phyloP scores from a whole-genome alignment of 2,888 invertebrate species.

The Hecatera dysodea region DNA sequence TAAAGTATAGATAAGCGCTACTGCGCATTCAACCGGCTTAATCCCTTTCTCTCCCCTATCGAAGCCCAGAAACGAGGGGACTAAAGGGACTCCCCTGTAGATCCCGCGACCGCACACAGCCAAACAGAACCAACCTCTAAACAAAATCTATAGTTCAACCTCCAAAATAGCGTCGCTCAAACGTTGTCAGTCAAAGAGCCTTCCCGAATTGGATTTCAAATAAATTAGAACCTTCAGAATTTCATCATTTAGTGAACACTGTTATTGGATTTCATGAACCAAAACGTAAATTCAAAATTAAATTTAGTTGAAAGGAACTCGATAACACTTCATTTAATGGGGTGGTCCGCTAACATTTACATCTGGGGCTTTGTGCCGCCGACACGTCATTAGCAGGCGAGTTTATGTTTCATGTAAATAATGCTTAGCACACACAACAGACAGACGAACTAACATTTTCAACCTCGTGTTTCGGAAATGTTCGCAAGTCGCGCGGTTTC shows the following conservation, averaged over 20 bases:
- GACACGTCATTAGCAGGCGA: constrained; percentile 52
- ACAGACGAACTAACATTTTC: not conserved
- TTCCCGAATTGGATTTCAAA: constrained; percentile 74
- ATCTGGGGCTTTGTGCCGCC: constrained; percentile 60
- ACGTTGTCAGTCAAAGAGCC: constrained; percentile 55
- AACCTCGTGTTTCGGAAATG: not conserved
- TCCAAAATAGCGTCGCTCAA: constrained; percentile 56
- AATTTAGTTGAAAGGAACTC: constrained; percentile 72
- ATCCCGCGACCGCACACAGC: constrained; percentile 20
- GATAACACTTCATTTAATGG: constrained; percentile 71
- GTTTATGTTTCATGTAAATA: constrained; percentile 60
- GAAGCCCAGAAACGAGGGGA: constrained; percentile 43
- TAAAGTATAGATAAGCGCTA: constrained; percentile 45
- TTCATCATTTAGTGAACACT: constrained; percentile 77
- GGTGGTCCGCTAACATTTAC: constrained; percentile 59
- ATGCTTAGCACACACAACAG: not conserved
- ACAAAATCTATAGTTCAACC: constrained; percentile 35
- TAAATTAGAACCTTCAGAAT: constrained; percentile 75
- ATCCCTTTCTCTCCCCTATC: constrained; percentile 62
- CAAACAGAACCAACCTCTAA: constrained; percentile 37
- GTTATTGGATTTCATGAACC: constrained; percentile 79
- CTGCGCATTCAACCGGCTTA: constrained; percentile 54
- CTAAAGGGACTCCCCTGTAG: too few relatives aligned
- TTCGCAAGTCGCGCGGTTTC: not conserved
- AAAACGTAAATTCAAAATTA: constrained; percentile 74